phyloP scores from a whole-genome alignment of 2,113 vertebrate genomes.

The Aspidoscelis tigris region DNA sequence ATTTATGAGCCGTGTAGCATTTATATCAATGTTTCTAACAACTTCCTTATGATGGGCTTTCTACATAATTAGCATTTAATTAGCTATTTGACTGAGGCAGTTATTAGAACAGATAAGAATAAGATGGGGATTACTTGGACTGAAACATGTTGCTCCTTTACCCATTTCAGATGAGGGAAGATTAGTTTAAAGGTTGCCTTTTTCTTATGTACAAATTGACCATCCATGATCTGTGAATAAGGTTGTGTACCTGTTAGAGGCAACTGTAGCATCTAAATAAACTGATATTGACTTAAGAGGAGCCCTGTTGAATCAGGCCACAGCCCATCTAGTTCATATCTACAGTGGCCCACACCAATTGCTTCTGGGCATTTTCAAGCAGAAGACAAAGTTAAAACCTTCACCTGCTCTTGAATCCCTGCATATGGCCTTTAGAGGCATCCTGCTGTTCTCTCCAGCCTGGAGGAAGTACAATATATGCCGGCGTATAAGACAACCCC shows the following conservation, averaged over 20 bases:
- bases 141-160: slow-evolving; percentile 6
- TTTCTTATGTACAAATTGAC: not conserved
- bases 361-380: no score
- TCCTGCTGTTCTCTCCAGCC: no score
- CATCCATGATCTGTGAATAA: not conserved
- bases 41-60: not conserved
- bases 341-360: no score
- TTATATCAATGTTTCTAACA: not conserved
- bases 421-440: no score
- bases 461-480: no score
- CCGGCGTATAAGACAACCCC: no score
- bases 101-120: slow-evolving; percentile 15
- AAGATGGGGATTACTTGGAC: not conserved
- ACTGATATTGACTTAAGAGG: not conserved
- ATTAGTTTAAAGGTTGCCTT: not conserved
- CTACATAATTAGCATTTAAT: slow-evolving; percentile 21
- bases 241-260: not conserved
- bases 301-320: no score
- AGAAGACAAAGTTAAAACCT: no score
- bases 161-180: not conserved
- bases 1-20: not conserved
- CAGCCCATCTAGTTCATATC: no score
- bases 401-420: no score
- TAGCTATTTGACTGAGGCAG: slow-evolving; percentile 9
- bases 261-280: not conserved